Conservation (phyloP, 1,140 invertebrate genomes). For the Nasonia vitripennis region DNA sequence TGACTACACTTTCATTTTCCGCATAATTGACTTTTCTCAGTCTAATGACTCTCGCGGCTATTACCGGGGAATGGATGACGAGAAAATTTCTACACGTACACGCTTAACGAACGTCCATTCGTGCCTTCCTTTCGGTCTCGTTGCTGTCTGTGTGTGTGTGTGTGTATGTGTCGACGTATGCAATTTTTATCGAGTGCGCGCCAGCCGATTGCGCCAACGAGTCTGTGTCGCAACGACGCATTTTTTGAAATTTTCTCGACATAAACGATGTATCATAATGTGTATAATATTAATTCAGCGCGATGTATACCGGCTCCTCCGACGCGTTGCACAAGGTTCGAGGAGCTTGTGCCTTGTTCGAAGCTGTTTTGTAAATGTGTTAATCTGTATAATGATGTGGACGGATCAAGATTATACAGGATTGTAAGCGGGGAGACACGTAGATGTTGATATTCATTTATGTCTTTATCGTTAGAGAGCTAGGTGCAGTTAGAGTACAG, state of each 20-base stretch:
- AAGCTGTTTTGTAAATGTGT: slow-evolving; percentile 1
- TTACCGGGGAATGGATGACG: no score
- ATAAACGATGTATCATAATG: background rate
- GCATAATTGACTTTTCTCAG: no score
- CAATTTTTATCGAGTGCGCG: slow-evolving; percentile 2
- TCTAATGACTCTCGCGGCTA: no score
- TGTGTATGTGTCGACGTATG: background rate
- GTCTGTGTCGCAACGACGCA: no score
- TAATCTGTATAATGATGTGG: background rate
- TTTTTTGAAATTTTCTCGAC: no score
- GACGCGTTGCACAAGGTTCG: background rate
- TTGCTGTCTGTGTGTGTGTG: no score
- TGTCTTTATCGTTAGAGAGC: background rate
- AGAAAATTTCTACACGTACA: no score
- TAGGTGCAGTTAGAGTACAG: background rate
- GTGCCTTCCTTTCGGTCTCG: slow-evolving; percentile 10
- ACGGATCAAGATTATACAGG: background rate
- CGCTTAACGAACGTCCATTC: slow-evolving; percentile 4
- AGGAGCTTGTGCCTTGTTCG: slow-evolving; percentile 10
- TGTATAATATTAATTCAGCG: background rate
- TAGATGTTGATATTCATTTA: no score
- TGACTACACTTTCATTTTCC: no score
- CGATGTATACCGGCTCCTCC: slow-evolving; percentile 9
- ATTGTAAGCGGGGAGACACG: background rate
- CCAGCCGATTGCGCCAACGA: no score